Conservation (phyloP, 2,113 vertebrate species). For the Camarhynchus parvulus region DNA sequence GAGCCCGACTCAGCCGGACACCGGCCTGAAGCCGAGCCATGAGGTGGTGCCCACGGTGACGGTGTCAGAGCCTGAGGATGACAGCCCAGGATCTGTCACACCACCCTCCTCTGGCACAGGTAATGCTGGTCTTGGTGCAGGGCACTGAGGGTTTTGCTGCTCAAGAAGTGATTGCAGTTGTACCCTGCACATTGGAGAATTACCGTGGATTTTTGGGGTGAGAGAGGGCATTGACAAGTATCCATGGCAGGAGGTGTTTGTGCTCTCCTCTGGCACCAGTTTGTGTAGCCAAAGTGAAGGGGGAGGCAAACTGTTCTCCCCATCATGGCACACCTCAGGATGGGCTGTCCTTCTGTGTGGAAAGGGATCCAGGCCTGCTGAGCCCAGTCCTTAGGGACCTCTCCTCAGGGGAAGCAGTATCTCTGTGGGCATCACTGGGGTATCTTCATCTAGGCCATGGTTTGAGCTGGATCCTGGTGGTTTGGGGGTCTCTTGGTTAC, state of each 20-base stretch:
- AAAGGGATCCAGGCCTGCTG: background rate
- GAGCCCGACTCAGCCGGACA: constrained; percentile 65
- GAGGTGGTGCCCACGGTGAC: constrained; percentile 92
- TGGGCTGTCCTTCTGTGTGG: background rate
- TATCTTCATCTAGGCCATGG: fast-evolving
- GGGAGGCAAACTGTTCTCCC: fast-evolving
- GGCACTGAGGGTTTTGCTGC: background rate
- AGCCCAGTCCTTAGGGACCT: fast-evolving
- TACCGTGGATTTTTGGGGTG: background rate
- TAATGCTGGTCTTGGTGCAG: background rate
- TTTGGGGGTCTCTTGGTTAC: background rate
- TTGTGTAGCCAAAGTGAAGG: background rate
- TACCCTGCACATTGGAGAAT: fast-evolving
- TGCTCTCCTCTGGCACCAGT: background rate
- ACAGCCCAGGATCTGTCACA: constrained; percentile 90
- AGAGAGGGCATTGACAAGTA: fast-evolving
- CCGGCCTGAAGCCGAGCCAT: constrained; percentile 84
- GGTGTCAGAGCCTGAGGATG: constrained; percentile 94
- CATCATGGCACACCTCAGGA: background rate
- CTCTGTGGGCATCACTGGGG: background rate
- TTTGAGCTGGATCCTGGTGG: background rate
- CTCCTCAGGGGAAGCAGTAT: background rate
- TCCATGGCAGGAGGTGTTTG: background rate
- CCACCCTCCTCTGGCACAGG: constrained; percentile 89
- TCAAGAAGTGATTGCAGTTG: background rate